phyloP scores from a whole-genome alignment of 2,888 invertebrate species.

The Imbricaverruca yamaguchii region DNA sequence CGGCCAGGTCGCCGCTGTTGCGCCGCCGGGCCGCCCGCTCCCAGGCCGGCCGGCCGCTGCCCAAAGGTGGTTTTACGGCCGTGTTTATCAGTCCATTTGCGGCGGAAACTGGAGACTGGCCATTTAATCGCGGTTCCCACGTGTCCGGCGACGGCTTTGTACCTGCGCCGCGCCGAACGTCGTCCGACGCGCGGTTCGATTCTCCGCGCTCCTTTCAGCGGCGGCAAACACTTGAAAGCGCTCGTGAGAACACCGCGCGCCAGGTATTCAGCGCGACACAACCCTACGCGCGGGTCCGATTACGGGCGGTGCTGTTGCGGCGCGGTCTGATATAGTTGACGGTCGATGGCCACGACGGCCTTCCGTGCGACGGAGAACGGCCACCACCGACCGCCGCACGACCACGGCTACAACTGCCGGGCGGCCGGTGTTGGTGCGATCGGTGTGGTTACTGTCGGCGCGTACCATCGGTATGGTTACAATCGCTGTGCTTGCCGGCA shows the following conservation, averaged over 20 bases:
- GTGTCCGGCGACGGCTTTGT: slow-evolving; percentile 5
- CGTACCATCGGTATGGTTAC: too few species aligned
- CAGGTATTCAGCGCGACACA: slow-evolving; percentile 5
- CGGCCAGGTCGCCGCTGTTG: background rate
- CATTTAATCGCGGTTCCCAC: slow-evolving; percentile 12
- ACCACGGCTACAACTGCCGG: too few species aligned
- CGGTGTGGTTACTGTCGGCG: too few species aligned
- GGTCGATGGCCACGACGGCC: too few species aligned
- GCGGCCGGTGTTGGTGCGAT: too few species aligned
- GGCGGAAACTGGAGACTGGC: slow-evolving; percentile 19
- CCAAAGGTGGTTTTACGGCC: background rate
- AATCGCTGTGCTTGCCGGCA: too few species aligned
- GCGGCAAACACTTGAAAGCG: background rate
- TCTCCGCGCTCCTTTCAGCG: background rate
- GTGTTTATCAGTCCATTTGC: slow-evolving; percentile 20
- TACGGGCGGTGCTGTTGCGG: background rate
- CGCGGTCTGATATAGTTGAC: background rate
- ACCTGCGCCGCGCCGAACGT: background rate
- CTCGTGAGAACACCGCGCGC: background rate
- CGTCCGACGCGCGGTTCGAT: background rate
- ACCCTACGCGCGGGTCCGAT: background rate
- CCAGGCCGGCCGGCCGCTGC: background rate
- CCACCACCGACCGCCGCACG: too few species aligned
- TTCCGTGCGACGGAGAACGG: too few species aligned
- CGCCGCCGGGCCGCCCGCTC: background rate